Base-by-base conservation (phyloP, 2,888 invertebrate species). In the Sinhomidia bicolor region DNA sequence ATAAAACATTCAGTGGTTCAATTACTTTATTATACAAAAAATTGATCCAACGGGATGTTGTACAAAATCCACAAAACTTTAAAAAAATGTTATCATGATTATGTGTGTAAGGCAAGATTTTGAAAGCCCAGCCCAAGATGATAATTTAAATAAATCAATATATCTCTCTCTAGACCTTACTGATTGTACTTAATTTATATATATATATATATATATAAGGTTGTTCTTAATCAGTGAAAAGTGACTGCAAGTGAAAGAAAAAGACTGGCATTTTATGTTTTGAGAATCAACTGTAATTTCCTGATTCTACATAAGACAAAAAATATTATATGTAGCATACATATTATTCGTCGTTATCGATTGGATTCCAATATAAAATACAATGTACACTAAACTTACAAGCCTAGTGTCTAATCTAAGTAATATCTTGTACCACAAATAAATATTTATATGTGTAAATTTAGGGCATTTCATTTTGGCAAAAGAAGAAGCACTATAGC, bases 241-340 rank as follows among this genome's bases (percentile, higher is more conserved):
- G 57, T 83, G 83, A 83, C 83, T 83, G 83, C 14, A 83, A 71
- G 71, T 71, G 41, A 54, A 71, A 83, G 83, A 82, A 71, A 71
- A 83, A 83, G 83, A 83, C 83, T 83, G 83, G 74, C 26, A 47
- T 20, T 47, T 74, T 74, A 71, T 20, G 44, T 44, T 74, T 47
- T 74, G 74, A 47, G 44, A 71, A 44, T 71, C 10, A 12, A 44
- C 17, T 41, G 44, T 57, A 60, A 60, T 26, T 60, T 26, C 60
- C 29, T 29, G 29, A 14, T 29, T 29, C 60, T n/a, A n/a, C 60
- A 60, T 26, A 60, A 26, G 60, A 26, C 60, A 60, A 12, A 65
- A 17, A 17, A 36, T 36, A 51, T 62, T 32, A 32, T 62, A 14
- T 32, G n/a, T 32, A 60, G 0, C 36, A 65, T 65, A 60, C 12